A percentile compares a stretch with the other conserved stretches of the same genome.
Conservation (phyloP, 2,113 vertebrate species). For the Phylloscopus trochiloides region DNA sequence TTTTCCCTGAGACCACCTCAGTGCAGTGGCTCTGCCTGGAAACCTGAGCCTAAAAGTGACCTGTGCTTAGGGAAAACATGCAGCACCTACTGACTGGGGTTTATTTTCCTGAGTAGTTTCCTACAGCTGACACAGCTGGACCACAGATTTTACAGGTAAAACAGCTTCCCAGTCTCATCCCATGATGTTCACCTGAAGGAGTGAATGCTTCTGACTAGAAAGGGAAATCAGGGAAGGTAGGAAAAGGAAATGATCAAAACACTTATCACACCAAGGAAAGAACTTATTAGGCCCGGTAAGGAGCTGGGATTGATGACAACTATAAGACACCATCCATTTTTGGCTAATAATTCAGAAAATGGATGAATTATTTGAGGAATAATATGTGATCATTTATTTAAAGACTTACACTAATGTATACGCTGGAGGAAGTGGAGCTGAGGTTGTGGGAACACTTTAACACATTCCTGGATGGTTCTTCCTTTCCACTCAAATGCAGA, state of each 20-base stretch:
- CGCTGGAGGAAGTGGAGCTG: background rate
- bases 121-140: background rate
- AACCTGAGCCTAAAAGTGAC: background rate
- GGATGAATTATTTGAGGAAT: slow-evolving; percentile 49
- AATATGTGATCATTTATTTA: slow-evolving; percentile 53
- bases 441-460: background rate
- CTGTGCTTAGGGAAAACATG: background rate
- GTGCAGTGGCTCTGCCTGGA: background rate
- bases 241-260: slow-evolving; percentile 46
- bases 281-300: background rate
- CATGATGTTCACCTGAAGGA: background rate
- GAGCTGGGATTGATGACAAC: slow-evolving; percentile 34
- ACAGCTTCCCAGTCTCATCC: background rate
- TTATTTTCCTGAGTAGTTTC: background rate
- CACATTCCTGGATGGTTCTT: background rate
- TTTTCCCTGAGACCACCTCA: background rate
- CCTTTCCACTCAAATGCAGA: background rate
- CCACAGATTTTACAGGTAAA: background rate
- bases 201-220: background rate
- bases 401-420: slow-evolving; percentile 21
- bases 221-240: background rate
- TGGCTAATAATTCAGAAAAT: slow-evolving; percentile 43
- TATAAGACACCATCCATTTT: slow-evolving; percentile 28
- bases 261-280: background rate
- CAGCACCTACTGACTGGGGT: background rate